phyloP scores from a whole-genome alignment of 2,888 invertebrate genomes.

The Cistogaster globosa region DNA sequence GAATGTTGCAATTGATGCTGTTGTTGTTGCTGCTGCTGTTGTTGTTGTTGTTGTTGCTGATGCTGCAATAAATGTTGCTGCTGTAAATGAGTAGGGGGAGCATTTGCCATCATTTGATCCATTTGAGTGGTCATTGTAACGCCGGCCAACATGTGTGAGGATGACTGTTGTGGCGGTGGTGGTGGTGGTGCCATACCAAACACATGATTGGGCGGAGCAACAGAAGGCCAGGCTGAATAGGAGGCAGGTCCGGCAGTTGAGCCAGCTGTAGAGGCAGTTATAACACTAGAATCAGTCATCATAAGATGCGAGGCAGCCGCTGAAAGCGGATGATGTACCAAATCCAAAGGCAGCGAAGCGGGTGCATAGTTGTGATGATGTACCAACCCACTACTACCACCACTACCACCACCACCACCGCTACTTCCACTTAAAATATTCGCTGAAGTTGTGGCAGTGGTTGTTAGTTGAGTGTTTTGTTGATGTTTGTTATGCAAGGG shows the following conservation, averaged over 20 bases:
- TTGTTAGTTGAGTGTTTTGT: constrained; percentile 70
- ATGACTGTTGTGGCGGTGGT: constrained; percentile 66
- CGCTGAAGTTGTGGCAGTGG: constrained; percentile 47
- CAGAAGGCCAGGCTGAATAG: constrained; percentile 73
- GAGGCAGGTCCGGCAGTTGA: constrained; percentile 74
- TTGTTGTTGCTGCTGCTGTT: constrained; percentile 72
- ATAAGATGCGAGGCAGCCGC: constrained; percentile 81
- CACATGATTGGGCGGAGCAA: constrained; percentile 66
- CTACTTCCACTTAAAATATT: constrained; percentile 28
- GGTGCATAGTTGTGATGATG: constrained; percentile 81
- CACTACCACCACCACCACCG: constrained; percentile 18
- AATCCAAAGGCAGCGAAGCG: constrained; percentile 81
- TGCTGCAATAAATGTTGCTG: constrained; percentile 68
- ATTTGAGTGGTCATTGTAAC: constrained; percentile 58
- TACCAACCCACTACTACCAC: constrained; percentile 4
- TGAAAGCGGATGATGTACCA: constrained; percentile 79
- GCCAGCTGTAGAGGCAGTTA: constrained; percentile 79
- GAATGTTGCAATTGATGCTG: constrained; percentile 69
- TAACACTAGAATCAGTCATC: constrained; percentile 82
- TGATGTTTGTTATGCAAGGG: constrained; percentile 70
- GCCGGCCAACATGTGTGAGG: constrained; percentile 54
- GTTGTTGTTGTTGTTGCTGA: constrained; percentile 60
- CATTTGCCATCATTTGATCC: constrained; percentile 44
- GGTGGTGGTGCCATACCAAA: constrained; percentile 73
- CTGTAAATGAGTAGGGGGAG: constrained; percentile 51